Base-by-base conservation (phyloP, 92 coral and sea anemone species). In the Palythoa grandiflora region DNA sequence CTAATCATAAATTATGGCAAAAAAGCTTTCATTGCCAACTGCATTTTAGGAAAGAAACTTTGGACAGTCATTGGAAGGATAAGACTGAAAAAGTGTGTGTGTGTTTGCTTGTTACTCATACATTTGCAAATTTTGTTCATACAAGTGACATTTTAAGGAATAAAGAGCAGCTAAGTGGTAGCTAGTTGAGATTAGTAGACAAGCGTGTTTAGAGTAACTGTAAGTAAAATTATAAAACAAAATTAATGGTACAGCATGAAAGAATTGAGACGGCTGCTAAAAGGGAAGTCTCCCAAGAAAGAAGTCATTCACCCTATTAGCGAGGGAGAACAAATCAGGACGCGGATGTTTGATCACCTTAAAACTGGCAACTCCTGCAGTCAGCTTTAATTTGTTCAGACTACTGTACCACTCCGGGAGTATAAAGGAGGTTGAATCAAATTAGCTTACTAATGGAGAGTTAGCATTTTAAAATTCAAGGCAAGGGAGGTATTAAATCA, bases 361-460 rank as follows among this genome's bases (percentile, higher is more conserved):
- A 60, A 60, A 60, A 4, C 68, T 60, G 68, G 68, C 68, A 60
- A 60, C 68, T 60, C 68, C 68, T 60, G 68, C 68, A 60, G 68
- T 60, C 68, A 60, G 68, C 68, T 60, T 60, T 60, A 60, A 77
- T 13, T 14, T 5, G 2, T 60, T 60, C 68, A 60, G 68, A 2
- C 68, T 60, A 60, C 9, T 60, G 68, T 60, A 60, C 68, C 68
- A 60, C 68, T 60, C 68, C 9, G 68, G 68, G 68, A 3, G 68
- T 9, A 60, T 60, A 60, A 60, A 60, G 68, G 68, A 60, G 68
- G 68, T 60, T 60, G 68, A 60, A 60, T 60, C 68, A 60, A 60
- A 60, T 60, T 4, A 60, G 68, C 68, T 60, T 60, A 5, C 68
- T 60, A 9, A 60, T 60, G 68, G 68, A 11, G 68, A 60, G 68